Evolutionary conservation across 1,140 invertebrate species (phyloP).

Genomic region (Hycleus phaleratus): DNA sequence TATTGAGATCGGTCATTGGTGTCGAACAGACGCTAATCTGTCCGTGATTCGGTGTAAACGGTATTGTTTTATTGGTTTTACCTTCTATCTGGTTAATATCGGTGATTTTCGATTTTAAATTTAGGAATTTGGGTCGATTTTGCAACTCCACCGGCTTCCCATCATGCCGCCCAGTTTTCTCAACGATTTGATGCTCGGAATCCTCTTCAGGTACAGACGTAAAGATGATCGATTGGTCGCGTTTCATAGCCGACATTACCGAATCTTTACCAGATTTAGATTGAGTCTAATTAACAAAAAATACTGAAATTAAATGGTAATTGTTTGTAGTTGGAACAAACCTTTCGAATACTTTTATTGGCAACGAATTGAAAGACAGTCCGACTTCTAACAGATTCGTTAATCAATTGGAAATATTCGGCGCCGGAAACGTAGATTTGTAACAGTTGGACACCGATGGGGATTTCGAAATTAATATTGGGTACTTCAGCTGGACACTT

Average conservation of each 20-base stretch:
- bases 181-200: constrained; percentile 38
- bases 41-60: constrained; percentile 45
- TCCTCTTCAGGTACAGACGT: constrained; percentile 70
- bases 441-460: constrained; percentile 67
- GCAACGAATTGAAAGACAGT: constrained; percentile 25
- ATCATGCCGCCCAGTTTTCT: constrained; percentile 28
- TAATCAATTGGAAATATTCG: constrained; percentile 50
- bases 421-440: constrained; percentile 62
- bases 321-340: not conserved
- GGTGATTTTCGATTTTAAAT: constrained; percentile 39
- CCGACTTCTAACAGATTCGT: constrained; percentile 32
- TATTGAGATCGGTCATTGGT: constrained; percentile 57
- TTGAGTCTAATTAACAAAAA: constrained; percentile 15
- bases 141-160: constrained; percentile 13
- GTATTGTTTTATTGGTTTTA: constrained; percentile 15
- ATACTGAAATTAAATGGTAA: constrained; percentile 18
- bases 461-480: constrained; percentile 56
- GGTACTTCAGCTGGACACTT: constrained; percentile 66
- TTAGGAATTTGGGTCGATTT: constrained; percentile 41
- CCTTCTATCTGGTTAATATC: constrained; percentile 14
- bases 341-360: constrained; percentile 28
- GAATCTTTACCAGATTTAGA: constrained; percentile 35
- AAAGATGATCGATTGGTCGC: constrained; percentile 68
- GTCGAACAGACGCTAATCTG: constrained; percentile 66
- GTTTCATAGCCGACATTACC: constrained; percentile 52